Percentiles rank a stretch among this genome's conserved stretches.
Evolutionary conservation across 2,113 vertebrate species (phyloP).

Genomic region (Lates calcarifer): DNA sequence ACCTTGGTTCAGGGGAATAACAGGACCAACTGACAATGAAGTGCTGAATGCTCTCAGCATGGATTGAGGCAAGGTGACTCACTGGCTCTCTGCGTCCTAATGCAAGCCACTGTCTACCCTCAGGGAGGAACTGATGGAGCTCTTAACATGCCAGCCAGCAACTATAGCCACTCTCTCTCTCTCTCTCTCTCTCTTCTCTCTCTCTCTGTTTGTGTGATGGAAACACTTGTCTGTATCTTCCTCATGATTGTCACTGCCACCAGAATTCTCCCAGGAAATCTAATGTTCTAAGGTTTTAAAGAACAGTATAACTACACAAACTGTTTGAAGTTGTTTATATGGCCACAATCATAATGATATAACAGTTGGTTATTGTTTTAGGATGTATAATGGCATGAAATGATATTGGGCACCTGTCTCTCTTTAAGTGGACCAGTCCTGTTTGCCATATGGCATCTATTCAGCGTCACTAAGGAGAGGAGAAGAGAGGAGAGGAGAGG

Average conservation of each 20-base stretch:
- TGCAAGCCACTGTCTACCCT: slow-evolving; percentile 64
- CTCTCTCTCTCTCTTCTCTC: neutral
- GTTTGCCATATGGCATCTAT: slow-evolving; percentile 62
- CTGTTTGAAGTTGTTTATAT: neutral
- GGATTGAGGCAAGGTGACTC: slow-evolving; percentile 79
- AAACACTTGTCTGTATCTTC: slow-evolving; percentile 21
- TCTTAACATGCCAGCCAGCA: slow-evolving; percentile 58
- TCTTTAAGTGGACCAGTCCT: slow-evolving; percentile 16
- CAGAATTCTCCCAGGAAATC: slow-evolving; percentile 24
- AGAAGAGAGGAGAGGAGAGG: slow-evolving; percentile 40
- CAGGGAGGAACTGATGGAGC: slow-evolving; percentile 72
- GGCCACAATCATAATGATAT: neutral
- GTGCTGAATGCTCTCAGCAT: slow-evolving; percentile 67
- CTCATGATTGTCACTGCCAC: slow-evolving; percentile 38
- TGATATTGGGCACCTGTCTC: slow-evolving; percentile 26
- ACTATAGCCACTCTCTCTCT: slow-evolving; percentile 17
- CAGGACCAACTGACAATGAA: slow-evolving; percentile 67
- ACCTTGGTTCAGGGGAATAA: slow-evolving; percentile 61
- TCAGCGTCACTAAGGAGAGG: slow-evolving; percentile 40
- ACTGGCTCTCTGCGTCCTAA: slow-evolving; percentile 66
- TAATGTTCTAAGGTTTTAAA: slow-evolving; percentile 1
- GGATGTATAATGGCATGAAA: neutral
- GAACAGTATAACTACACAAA: neutral
- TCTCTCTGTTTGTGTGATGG: slow-evolving; percentile 4
- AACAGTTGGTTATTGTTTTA: neutral